phyloP scores from a whole-genome alignment of 2,888 invertebrate genomes.

The Drosophila gaucha region DNA sequence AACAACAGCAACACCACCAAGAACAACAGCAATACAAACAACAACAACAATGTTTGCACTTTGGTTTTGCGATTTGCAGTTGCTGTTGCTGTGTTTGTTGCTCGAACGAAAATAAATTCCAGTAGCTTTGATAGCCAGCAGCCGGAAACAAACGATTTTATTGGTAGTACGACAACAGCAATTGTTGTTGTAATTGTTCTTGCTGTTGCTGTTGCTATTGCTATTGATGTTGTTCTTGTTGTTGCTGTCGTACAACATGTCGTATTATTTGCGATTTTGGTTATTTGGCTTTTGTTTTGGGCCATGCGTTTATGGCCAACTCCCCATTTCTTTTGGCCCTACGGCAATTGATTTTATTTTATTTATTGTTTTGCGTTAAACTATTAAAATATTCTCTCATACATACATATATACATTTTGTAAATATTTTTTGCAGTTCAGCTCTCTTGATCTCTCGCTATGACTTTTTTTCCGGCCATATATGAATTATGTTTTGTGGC shows the following conservation, averaged over 20 bases:
- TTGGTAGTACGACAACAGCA: slow-evolving; percentile 65
- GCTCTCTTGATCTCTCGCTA: slow-evolving; percentile 9
- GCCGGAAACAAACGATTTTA: slow-evolving; percentile 79
- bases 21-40: slow-evolving; percentile 17
- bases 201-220: slow-evolving; percentile 49
- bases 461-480: slow-evolving; percentile 29
- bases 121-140: slow-evolving; percentile 68
- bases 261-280: slow-evolving; percentile 78
- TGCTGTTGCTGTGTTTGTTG: slow-evolving; percentile 64
- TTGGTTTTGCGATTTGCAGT: slow-evolving; percentile 79
- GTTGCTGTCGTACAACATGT: slow-evolving; percentile 69
- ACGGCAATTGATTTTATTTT: slow-evolving; percentile 77
- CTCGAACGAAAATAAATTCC: slow-evolving; percentile 70
- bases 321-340: slow-evolving; percentile 39
- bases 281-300: slow-evolving; percentile 71
- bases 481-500: slow-evolving; percentile 72
- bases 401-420: not conserved
- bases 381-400: slow-evolving; percentile 76
- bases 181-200: slow-evolving; percentile 60
- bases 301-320: slow-evolving; percentile 41
- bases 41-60: slow-evolving; percentile 74
- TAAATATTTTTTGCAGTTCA: not conserved
- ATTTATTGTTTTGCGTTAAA: slow-evolving; percentile 81
- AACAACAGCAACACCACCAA: slow-evolving; percentile 40
- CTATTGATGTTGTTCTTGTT: slow-evolving; percentile 53